Conservation (phyloP, 2,797 vertebrate genomes). For the Manis javanica region DNA sequence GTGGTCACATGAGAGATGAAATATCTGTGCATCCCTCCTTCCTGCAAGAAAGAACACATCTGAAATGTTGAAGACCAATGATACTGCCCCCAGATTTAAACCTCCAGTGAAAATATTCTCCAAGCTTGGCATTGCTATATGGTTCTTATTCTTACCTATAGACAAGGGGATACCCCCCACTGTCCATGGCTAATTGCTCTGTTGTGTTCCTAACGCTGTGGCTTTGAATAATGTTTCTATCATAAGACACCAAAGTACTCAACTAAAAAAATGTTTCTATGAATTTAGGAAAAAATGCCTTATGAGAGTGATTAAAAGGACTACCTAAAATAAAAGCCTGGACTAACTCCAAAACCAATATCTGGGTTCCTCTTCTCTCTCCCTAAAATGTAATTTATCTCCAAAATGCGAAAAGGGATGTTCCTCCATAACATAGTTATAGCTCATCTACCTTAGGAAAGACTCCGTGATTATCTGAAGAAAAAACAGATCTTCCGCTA, state of each 20-base stretch:
- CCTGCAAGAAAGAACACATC: not conserved
- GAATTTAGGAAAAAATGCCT: not conserved
- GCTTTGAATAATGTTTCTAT: not conserved
- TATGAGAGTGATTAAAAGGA: not conserved
- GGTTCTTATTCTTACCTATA: not conserved
- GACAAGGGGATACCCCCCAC: not conserved
- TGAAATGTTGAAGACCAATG: not conserved
- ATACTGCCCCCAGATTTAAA: not conserved
- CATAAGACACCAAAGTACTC: not conserved
- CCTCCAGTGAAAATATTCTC: not conserved
- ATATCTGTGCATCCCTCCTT: not conserved
- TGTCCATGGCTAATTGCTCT: fast-evolving
- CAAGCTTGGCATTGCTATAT: not conserved
- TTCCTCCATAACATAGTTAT: not conserved
- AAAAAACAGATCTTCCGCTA: not conserved
- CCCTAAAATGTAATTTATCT: not conserved
- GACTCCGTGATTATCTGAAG: not conserved
- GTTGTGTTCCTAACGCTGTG: not conserved
- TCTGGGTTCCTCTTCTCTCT: not conserved
- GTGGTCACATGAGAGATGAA: not conserved
- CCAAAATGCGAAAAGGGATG: not conserved
- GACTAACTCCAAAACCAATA: not conserved
- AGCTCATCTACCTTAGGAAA: not conserved
- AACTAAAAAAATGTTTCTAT: not conserved
- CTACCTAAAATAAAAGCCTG: not conserved